phyloP scores from a whole-genome alignment of 1,140 invertebrate genomes.

The Hylyphantes graminicola region DNA sequence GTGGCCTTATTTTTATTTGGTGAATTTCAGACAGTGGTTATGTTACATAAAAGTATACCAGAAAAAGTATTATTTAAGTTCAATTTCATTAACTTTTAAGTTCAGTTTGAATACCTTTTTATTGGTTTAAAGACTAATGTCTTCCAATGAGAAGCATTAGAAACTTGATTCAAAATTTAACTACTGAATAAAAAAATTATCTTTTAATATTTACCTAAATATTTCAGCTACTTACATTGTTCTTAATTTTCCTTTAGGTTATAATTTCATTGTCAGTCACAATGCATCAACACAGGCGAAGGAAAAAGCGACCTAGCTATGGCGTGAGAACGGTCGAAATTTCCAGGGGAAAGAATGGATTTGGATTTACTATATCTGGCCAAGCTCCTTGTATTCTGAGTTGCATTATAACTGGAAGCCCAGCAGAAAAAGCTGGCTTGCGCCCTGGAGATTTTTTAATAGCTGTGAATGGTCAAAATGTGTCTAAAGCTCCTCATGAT shows the following conservation, averaged over 20 bases:
- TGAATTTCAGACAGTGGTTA: too few species aligned
- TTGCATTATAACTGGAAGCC: constrained; percentile 85
- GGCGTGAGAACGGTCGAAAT: constrained; percentile 88
- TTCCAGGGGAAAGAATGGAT: constrained; percentile 83
- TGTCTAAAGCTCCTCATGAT: constrained; percentile 89
- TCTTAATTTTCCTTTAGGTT: not conserved
- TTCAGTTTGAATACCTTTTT: not conserved
- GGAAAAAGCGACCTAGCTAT: constrained; percentile 83
- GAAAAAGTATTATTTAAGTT: too few species aligned
- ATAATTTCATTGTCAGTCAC: not conserved
- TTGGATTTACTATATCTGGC: constrained; percentile 93
- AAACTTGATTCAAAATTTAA: too few species aligned
- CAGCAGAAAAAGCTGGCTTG: constrained; percentile 85
- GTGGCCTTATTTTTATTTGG: too few species aligned
- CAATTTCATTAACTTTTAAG: too few species aligned
- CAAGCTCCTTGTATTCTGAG: constrained; percentile 90
- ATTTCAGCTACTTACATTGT: not conserved
- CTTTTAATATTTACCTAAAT: not conserved
- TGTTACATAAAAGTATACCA: too few species aligned
- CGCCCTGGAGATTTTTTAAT: constrained; percentile 91
- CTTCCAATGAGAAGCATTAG: not conserved
- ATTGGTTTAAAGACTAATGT: not conserved
- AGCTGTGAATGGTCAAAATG: constrained; percentile 89
- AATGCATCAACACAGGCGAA: constrained; percentile 77
- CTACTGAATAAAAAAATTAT: not conserved